Evolutionary conservation across 2,888 invertebrate genomes (phyloP), one percentile per base, ranked within the genome.

Genomic region (Sphaerophoria rueppellii): DNA sequence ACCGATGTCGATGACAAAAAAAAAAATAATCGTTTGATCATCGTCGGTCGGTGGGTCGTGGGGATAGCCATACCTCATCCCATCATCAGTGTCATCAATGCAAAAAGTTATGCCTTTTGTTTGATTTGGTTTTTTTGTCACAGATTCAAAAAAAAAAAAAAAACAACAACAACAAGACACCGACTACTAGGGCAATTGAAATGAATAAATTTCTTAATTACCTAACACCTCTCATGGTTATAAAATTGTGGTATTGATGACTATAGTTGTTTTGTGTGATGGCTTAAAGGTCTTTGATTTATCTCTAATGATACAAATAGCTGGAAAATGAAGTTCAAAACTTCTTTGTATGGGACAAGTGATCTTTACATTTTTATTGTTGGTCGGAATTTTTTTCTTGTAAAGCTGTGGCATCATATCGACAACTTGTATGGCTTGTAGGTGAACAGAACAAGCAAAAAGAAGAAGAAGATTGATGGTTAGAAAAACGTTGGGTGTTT

Each of bases 201-300:
- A 73, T 85, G 76, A 81, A 85, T 85, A 81, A 63, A 85, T 85
- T 85, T 81, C 85, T 85, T 85, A 85, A 85, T 85, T 81, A 85
- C 81, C 72, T 60, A 77, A 85, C 85, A 85, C 81, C 85, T 83
- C 58, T 73, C 58, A 7, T 37, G 4, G 37, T 48, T 35, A 12
- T 71, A 69, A 46, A 65, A 54, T 57, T 63, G 40, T 9, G 43
- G 35, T 55, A 80, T 69, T 65, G 71, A 79, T 67, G 40, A 63
- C 14, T 24, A 2, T 24, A 2, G 24, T 24, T 24, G 24, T 24
- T 50, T 9, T 46, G 50, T 60, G 72, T 67, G 71, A 78, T 67
- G 82, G 48, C 43, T 54, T 37, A 32, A 65, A 24, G 57, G 40
- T 46, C 37, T 37, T 70, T 70, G 76, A 71, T 76, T 76, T 60